Evolutionary conservation across 2,888 invertebrate species (phyloP), one percentile per base, ranked within the genome.

Genomic region (Meiosimyza platycephala): DNA sequence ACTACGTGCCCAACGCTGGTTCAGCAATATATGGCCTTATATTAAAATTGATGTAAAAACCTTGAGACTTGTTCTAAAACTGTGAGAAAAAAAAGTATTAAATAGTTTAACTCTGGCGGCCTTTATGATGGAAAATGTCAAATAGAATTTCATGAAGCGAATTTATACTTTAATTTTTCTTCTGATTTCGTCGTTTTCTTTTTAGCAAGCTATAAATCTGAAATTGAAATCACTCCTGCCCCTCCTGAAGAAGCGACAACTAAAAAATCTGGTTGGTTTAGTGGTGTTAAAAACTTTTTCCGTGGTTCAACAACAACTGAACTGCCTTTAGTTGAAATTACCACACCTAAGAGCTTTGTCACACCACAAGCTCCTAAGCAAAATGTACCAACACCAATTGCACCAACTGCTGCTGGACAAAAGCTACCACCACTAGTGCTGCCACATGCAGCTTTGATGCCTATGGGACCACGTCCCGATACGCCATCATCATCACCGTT

Each of bases 281-380:
- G 84, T 28, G 84, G 86, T 50, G 79, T 85, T 48, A 85, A 84
- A 64, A 85, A 82, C 72, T 80, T 81, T 70, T 86, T 85, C 72
- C 77, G 80, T 62, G 74, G 82, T 54, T 79, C 81, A 0, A 74
- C 79, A 6, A 79, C 78, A 0, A 79, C 81, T 0, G 76, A 79
- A 6, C 67, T 74, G 0, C 75, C 79, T 1, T 74, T 75, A 0
- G 48, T 75, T 5, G 72, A 76, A 9, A 59, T 71, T 0, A 77
- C 79, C 7, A 79, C 75, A 0, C 73, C 75, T 0, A 78, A 76
- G 11, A 74, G 72, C 2, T 78, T 77, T 1, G 71, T 75, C 0
- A 33, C 47, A 12, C 54, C 66, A 52, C 66, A 67, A 47, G 78
- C 76, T 2, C 71, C 78, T 0, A 76, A 78, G 6, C 60, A 68